A percentile compares a stretch with the other conserved stretches of the same genome.
Evolutionary conservation across 2,888 invertebrate genomes (phyloP).

Genomic region (Stramonita haemastoma): DNA sequence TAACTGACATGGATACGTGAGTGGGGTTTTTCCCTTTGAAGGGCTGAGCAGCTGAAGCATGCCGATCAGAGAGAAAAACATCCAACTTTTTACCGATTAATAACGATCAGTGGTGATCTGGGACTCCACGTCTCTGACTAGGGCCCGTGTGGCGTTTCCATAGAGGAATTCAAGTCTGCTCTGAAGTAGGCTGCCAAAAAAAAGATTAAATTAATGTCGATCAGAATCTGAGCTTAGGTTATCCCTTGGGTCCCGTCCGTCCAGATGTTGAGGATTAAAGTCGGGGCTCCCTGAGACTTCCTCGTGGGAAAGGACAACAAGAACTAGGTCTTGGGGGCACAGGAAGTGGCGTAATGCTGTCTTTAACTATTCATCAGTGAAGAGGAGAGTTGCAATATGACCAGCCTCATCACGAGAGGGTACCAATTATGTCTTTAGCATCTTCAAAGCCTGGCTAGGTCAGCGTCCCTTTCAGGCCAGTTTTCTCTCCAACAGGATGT

Average conservation of each 20-base stretch:
- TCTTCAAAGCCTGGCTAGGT: neutral
- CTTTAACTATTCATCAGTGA: neutral
- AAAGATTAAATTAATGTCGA: conserved; percentile 6
- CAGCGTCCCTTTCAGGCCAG: neutral
- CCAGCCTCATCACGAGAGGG: neutral
- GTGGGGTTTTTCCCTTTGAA: too few species aligned
- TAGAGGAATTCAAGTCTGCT: neutral
- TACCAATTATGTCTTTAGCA: conserved; percentile 16
- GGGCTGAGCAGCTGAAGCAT: neutral
- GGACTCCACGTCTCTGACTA: neutral
- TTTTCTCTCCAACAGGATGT: neutral
- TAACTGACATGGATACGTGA: neutral
- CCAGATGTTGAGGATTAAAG: neutral
- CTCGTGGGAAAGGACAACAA: conserved; percentile 33
- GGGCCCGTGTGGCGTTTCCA: neutral
- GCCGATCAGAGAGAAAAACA: neutral
- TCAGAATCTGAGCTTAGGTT: neutral
- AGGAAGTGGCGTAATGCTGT: conserved; percentile 3
- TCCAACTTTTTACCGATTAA: neutral
- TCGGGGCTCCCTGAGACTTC: neutral
- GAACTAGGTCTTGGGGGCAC: neutral
- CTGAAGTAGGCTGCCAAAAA: neutral
- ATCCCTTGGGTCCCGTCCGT: neutral
- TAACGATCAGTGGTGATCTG: too few species aligned
- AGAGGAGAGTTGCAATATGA: neutral